phyloP scores from a whole-genome alignment of 2,113 vertebrate genomes.

The Hyperoodon ampullatus region DNA sequence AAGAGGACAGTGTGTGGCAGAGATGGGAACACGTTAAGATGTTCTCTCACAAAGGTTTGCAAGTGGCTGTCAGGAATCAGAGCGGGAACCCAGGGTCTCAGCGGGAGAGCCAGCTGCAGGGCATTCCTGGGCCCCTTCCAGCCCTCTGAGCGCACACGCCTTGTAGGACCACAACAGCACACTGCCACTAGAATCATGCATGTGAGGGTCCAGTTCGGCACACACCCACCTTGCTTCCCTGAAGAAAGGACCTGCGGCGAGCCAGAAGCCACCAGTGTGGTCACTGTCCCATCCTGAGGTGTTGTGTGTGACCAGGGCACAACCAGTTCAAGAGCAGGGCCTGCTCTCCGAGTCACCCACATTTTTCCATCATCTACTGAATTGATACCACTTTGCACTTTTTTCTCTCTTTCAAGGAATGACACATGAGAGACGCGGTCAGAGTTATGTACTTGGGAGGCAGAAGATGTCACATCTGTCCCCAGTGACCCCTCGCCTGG shows the following conservation, averaged over 20 bases:
- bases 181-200: accelerated
- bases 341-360: neutral
- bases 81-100: neutral
- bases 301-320: neutral
- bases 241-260: neutral
- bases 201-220: neutral
- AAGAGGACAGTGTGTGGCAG: neutral
- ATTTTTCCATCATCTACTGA: neutral
- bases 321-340: neutral
- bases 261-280: no score
- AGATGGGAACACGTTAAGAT: accelerated
- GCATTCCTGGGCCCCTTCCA: neutral
- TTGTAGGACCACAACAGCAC: accelerated
- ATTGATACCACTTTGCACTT: accelerated
- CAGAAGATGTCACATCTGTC: accelerated
- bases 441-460: accelerated
- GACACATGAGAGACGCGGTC: accelerated
- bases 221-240: neutral
- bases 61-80: neutral
- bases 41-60: neutral
- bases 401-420: neutral
- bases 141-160: accelerated
- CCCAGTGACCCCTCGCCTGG: neutral
- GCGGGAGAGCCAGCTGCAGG: neutral
- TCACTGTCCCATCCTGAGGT: accelerated